These are phyloP conservation scores for Bombus waltoni DNA, from an alignment of 1,140 invertebrate species.

Conservation along the genomic window DNA sequence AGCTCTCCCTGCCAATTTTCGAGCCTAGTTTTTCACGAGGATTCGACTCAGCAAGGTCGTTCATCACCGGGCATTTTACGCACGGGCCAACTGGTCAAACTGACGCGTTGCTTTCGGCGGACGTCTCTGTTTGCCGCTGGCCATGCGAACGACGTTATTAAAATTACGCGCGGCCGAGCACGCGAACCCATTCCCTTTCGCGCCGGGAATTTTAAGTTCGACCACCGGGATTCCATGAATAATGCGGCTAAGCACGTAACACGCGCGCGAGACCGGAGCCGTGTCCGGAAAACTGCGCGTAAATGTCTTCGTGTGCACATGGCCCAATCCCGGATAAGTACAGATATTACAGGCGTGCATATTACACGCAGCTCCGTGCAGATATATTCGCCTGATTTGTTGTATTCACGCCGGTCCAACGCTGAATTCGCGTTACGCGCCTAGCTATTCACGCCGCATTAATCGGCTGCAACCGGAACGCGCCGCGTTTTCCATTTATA, in stretches of 20 bases:
- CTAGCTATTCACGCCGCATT: not conserved
- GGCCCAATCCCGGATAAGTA: slow-evolving; percentile 21
- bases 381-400: slow-evolving; percentile 15
- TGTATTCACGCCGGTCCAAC: not conserved
- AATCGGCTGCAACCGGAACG: not conserved
- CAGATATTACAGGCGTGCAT: slow-evolving; percentile 15
- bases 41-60: too few relatives aligned
- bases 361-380: slow-evolving; percentile 10
- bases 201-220: slow-evolving; percentile 33
- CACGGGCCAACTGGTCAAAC: not conserved
- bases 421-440: not conserved
- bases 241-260: slow-evolving; percentile 25
- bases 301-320: not conserved
- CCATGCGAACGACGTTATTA: slow-evolving; percentile 20
- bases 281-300: slow-evolving; percentile 2
- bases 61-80: not conserved
- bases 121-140: not conserved
- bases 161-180: slow-evolving; percentile 28
- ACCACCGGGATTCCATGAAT: slow-evolving; percentile 3
- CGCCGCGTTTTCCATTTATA: not conserved
- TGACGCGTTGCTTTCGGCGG: not conserved
- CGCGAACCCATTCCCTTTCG: not conserved
- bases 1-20: too few relatives aligned
- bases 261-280: not conserved
- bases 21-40: not conserved